A percentile compares a stretch with the other conserved stretches of the same genome.
These are phyloP conservation scores for Gandaritis pyraliata DNA, from an alignment of 2,888 invertebrate species.

Conservation along the genomic window DNA sequence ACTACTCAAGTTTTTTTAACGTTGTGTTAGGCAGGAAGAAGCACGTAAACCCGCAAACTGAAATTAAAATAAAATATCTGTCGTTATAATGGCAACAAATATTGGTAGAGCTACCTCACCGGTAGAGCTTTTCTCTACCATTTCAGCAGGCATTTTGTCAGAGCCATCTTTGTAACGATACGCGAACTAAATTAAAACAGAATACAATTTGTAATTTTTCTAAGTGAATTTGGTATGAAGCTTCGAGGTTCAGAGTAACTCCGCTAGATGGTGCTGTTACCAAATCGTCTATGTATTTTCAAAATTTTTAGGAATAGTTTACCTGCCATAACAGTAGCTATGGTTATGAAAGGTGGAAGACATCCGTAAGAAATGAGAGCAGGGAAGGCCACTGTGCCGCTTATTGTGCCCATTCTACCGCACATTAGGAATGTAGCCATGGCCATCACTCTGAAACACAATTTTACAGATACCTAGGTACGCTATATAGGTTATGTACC, in stretches of 20 bases:
- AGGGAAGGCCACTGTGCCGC: constrained; percentile 89
- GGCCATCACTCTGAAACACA: constrained; percentile 86
- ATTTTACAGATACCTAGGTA: not conserved
- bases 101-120: too few relatives aligned
- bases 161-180: constrained; percentile 15
- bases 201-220: not conserved
- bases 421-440: constrained; percentile 89
- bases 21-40: constrained; percentile 75
- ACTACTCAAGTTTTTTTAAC: constrained; percentile 72
- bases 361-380: constrained; percentile 87
- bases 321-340: constrained; percentile 86
- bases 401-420: constrained; percentile 88
- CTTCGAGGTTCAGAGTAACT: not conserved
- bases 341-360: constrained; percentile 88
- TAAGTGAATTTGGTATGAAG: not conserved
- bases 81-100: too few relatives aligned
- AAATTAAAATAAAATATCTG: constrained; percentile 44
- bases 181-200: constrained; percentile 1
- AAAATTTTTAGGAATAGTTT: constrained; percentile 41
- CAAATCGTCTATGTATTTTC: not conserved
- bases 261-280: constrained; percentile 8
- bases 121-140: not conserved
- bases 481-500: too few relatives aligned
- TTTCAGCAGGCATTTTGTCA: not conserved
- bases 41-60: constrained; percentile 69